Evolutionary conservation across 2,888 invertebrate genomes (phyloP), one percentile per base, ranked within the genome.

Genomic region (Danaus chrysippus): DNA sequence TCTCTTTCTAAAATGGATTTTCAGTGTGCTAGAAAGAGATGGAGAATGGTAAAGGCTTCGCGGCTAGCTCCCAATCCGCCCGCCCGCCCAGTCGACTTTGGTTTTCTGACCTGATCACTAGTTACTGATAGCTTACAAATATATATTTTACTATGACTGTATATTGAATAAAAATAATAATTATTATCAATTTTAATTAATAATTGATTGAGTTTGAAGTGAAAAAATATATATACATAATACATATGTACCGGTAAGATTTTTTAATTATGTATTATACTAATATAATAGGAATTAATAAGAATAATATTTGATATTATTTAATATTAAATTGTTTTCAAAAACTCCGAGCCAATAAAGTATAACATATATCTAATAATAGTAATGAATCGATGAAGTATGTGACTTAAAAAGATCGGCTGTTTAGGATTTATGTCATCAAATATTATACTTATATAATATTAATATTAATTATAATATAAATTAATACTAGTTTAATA

Each of bases 51-150:
- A 71, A 74, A 87, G 84, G 86, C 81, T 84, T 81, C 75, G 70
- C 76, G 79, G 83, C 83, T 74, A 78, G 79, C 77, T 77, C 75
- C 64, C 69, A 70, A 76, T 76, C 71, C 81, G 79, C 84, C 88
- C 87, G 88, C 90, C 90, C 89, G 87, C 89, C 90, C 89, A 90
- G 89, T 90, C 76, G 77, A 77, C 73, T 74, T 69, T 73, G 75
- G 84, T 68, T 70, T 73, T 77, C 79, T 79, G 85, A 79, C 79
- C 82, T 76, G 83, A 67, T 68, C 75, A 76, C 81, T 82, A 56
- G 49, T 10, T 10, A 58, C 61, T 61, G 59, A 59, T 56, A 54
- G 57, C 53, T 62, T 62, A 59, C 58, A 13, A 52, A 52, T 46
- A 3, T 12, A 23, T 34, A 23, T 56, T 56, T 56, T 56, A 13